Evolutionary conservation across 2,888 invertebrate genomes (phyloP).

Genomic region (Chelonus formosanus): DNA sequence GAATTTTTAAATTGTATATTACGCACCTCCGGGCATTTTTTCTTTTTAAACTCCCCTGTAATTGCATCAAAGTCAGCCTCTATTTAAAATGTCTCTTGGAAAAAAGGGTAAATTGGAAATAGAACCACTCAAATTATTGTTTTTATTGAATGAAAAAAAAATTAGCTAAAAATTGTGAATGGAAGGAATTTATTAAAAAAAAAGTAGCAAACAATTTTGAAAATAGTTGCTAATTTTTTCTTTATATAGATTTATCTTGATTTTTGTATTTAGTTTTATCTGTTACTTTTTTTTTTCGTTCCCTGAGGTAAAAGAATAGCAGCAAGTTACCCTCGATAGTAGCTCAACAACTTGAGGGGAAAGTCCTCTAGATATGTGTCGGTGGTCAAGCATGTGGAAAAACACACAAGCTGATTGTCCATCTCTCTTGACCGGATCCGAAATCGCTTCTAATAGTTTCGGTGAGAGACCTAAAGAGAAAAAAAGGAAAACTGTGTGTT

Average conservation of each 20-base stretch:
- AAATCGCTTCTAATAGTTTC: conserved; percentile 44
- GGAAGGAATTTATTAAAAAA: too few species aligned
- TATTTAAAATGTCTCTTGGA: conserved; percentile 16
- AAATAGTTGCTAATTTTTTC: too few species aligned
- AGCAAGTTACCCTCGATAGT: conserved; percentile 2
- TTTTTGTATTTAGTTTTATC: too few species aligned
- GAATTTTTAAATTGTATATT: conserved; percentile 47
- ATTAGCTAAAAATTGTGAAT: too few species aligned
- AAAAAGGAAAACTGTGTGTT: conserved; percentile 19
- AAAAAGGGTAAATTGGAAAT: conserved; percentile 24
- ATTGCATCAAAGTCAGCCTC: conserved; percentile 33
- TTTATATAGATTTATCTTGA: too few species aligned
- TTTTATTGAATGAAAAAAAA: too few species aligned
- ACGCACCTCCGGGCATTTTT: conserved; percentile 34
- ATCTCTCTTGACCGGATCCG: conserved; percentile 30
- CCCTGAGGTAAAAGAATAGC: not conserved
- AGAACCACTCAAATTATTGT: not conserved
- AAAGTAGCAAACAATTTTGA: too few species aligned
- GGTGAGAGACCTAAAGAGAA: conserved; percentile 32
- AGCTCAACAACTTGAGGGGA: conserved; percentile 13
- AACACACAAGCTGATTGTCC: conserved; percentile 48
- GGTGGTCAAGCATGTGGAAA: conserved; percentile 62
- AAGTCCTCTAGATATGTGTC: conserved; percentile 56
- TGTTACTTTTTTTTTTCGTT: not conserved
- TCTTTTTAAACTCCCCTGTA: conserved; percentile 17